A percentile compares a stretch with the other conserved stretches of the same genome.
Evolutionary conservation across 2,797 vertebrate genomes (phyloP).

Genomic region (Schizopygopsis malacanthus): DNA sequence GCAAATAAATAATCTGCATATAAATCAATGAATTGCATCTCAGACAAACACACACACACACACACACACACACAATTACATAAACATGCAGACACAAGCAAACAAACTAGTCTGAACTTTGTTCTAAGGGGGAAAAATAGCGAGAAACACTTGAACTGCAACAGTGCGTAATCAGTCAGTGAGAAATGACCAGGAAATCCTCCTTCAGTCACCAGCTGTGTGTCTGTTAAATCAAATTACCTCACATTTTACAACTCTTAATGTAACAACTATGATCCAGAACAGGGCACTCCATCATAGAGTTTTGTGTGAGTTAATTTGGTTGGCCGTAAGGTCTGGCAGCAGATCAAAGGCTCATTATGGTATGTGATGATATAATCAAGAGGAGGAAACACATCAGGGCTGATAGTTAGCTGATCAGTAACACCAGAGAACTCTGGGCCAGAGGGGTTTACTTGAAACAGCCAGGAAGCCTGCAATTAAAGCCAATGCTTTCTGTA

Average conservation of each 20-base stretch:
- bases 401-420: constrained; percentile 20
- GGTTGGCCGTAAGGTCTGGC: constrained; percentile 25
- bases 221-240: constrained; percentile 10
- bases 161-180: background rate
- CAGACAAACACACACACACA: background rate
- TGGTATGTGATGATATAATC: constrained; percentile 39
- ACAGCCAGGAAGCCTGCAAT: constrained; percentile 14
- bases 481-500: background rate
- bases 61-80: background rate
- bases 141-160: background rate
- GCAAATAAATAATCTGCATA: too few relatives aligned
- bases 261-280: constrained; percentile 20
- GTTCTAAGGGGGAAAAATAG: background rate
- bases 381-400: constrained; percentile 38
- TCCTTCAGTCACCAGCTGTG: background rate
- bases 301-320: constrained; percentile 24
- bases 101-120: constrained; percentile 25
- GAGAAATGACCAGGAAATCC: constrained; percentile 2
- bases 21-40: background rate
- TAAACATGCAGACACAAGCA: background rate
- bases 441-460: background rate
- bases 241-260: constrained; percentile 18
- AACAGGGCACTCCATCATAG: background rate
- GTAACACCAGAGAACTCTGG: constrained; percentile 7
- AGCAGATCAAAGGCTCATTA: constrained; percentile 25